Evolutionary conservation across 2,797 vertebrate genomes (phyloP).

Genomic region (Sarcoramphus papa): DNA sequence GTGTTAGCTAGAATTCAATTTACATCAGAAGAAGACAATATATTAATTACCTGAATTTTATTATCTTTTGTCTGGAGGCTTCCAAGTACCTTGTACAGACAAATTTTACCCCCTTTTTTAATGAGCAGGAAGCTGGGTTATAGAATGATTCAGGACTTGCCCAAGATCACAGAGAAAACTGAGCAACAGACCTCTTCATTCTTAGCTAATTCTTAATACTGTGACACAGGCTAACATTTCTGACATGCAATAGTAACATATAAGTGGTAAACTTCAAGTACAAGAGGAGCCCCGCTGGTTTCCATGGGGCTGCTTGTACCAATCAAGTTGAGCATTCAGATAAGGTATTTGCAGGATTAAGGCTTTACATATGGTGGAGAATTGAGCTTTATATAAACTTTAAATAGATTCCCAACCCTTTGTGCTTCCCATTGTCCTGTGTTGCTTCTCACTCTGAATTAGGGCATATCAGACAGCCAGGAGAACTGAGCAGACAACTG

Average conservation of each 20-base stretch:
- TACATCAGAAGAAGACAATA: not conserved
- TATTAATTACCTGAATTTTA: not conserved
- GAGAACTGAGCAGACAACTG: constrained; percentile 18
- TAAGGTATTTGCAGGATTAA: constrained; percentile 8
- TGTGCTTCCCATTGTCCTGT: constrained; percentile 41
- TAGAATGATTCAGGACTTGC: not conserved
- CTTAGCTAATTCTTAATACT: not conserved
- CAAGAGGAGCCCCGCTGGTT: not conserved
- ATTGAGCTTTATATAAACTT: constrained; percentile 2
- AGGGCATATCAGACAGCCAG: constrained; percentile 24
- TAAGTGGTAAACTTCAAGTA: not conserved
- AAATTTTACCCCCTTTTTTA: not conserved
- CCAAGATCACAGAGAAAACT: not conserved
- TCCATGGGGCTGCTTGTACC: not conserved
- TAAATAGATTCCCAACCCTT: constrained; percentile 42
- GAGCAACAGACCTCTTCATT: not conserved
- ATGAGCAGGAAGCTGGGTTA: not conserved
- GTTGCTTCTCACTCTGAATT: constrained; percentile 20
- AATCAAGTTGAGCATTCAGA: not conserved
- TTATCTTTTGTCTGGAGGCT: not conserved
- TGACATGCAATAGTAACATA: not conserved
- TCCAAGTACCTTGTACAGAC: not conserved
- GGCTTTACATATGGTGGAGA: not conserved
- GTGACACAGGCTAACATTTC: not conserved
- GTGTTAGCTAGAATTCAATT: not conserved